Conservation (phyloP, 2,113 vertebrate genomes). For the Promerops cafer region DNA sequence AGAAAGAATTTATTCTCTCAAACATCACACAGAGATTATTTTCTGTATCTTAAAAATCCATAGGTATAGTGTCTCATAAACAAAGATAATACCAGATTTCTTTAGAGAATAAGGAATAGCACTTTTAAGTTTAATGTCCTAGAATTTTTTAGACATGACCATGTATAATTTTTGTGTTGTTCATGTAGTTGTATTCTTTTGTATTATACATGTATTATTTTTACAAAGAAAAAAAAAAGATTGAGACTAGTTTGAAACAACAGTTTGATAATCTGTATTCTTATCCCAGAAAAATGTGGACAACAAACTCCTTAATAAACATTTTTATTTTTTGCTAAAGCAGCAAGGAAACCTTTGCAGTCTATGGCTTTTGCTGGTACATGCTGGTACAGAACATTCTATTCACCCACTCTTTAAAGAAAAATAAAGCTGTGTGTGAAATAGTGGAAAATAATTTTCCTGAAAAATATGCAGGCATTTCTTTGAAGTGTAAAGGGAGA, state of each 20-base stretch:
- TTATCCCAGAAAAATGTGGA: not conserved
- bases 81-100: not conserved
- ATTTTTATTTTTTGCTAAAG: not conserved
- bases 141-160: not conserved
- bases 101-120: not conserved
- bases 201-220: not conserved
- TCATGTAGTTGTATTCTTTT: not conserved
- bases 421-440: not conserved
- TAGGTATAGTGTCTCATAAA: not conserved
- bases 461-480: not conserved
- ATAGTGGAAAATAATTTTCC: not conserved
- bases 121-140: not conserved
- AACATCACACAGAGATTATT: not conserved
- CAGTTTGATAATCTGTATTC: not conserved
- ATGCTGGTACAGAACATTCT: not conserved
- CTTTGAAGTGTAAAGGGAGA: not conserved
- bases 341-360: not conserved
- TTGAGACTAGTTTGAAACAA: not conserved
- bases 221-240: not conserved
- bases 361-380: not conserved
- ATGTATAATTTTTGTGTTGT: not conserved
- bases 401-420: constrained; percentile 12
- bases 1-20: not conserved
- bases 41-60: not conserved
- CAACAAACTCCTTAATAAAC: not conserved